A percentile compares a stretch with the other conserved stretches of the same genome.
These are phyloP conservation scores for Epinotia nisella DNA, from an alignment of 2,888 invertebrate species.

Conservation along the genomic window DNA sequence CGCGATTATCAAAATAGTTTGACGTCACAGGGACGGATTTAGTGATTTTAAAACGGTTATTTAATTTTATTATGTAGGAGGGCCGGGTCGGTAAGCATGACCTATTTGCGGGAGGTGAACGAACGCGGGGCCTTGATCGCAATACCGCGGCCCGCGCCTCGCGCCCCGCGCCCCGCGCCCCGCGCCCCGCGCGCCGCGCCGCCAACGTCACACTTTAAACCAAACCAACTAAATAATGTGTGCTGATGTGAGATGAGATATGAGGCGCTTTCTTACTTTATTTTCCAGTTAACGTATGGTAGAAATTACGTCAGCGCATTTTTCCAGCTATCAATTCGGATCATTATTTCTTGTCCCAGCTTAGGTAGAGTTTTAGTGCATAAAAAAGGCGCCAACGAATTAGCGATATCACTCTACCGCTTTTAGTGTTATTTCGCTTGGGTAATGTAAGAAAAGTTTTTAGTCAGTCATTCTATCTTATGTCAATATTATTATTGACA, in stretches of 20 bases:
- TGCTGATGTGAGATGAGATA: constrained; percentile 26
- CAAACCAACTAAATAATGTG: constrained; percentile 43
- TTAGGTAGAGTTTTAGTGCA: no score
- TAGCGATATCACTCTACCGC: no score
- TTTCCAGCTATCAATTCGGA: not conserved
- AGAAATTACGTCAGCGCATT: not conserved
- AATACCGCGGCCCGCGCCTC: constrained; percentile 68
- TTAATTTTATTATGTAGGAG: constrained; percentile 75
- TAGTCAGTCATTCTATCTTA: no score
- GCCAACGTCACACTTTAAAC: constrained; percentile 60
- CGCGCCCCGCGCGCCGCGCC: constrained; percentile 42
- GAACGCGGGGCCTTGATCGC: constrained; percentile 84
- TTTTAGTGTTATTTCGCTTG: no score
- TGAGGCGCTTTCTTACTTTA: not conserved
- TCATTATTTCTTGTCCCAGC: not conserved
- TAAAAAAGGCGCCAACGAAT: no score
- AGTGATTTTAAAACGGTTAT: constrained; percentile 78
- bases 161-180: constrained; percentile 50
- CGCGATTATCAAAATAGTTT: constrained; percentile 61
- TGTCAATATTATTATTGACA: no score
- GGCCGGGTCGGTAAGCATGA: constrained; percentile 73
- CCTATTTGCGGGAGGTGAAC: constrained; percentile 81
- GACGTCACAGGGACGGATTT: constrained; percentile 78
- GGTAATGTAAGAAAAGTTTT: no score
- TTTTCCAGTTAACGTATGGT: not conserved